Percentiles rank a stretch among this genome's conserved stretches.
phyloP scores from a whole-genome alignment of 2,113 vertebrate genomes.

The Potamarius usumacintae region DNA sequence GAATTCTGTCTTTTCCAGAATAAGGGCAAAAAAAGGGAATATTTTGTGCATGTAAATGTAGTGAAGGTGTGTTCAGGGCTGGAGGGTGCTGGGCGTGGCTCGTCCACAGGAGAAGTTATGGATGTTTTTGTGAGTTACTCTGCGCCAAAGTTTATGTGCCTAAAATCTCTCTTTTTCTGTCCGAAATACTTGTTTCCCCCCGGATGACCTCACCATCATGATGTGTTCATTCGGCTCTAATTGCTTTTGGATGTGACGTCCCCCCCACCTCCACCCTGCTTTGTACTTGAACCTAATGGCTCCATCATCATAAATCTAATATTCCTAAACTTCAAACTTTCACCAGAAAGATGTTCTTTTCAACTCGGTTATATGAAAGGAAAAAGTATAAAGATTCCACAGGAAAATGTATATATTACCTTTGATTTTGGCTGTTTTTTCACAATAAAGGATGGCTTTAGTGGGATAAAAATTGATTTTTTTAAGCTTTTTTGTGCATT shows the following conservation, averaged over 20 bases:
- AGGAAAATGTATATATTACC: constrained; percentile 78
- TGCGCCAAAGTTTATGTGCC: background rate
- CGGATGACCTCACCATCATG: constrained; percentile 69
- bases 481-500: constrained; percentile 78
- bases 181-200: constrained; percentile 11
- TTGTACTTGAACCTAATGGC: constrained; percentile 71
- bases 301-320: constrained; percentile 57
- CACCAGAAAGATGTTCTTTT: constrained; percentile 71
- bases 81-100: background rate
- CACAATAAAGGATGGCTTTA: constrained; percentile 72
- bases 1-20: too few species aligned
- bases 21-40: too few species aligned
- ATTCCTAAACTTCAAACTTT: constrained; percentile 68
- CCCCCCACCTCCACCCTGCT: constrained; percentile 64
- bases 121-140: constrained; percentile 11
- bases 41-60: too few species aligned
- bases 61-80: background rate
- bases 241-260: constrained; percentile 74
- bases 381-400: constrained; percentile 73
- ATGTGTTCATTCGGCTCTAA: constrained; percentile 71
- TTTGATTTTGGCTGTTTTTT: constrained; percentile 80
- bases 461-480: constrained; percentile 83
- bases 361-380: constrained; percentile 69
- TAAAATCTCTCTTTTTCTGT: background rate
- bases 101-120: too few species aligned